These are phyloP conservation scores for Halictus ligatus DNA, from an alignment of 2,888 invertebrate genomes.

Conservation along the genomic window DNA sequence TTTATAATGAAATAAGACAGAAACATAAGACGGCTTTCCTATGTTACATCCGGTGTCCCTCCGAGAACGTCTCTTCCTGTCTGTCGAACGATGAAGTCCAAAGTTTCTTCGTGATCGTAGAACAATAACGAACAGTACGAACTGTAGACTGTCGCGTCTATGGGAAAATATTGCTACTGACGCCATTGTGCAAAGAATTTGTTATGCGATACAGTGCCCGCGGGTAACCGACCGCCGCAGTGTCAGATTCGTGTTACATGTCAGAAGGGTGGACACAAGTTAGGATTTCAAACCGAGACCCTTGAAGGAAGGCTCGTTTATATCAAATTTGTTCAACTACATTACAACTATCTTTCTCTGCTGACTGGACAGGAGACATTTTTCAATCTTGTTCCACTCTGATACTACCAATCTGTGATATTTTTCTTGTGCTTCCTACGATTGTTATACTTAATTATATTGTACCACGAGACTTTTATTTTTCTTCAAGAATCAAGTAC, in stretches of 20 bases:
- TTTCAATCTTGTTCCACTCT: background rate
- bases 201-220: conserved; percentile 73
- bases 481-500: background rate
- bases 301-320: conserved; percentile 11
- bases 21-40: conserved; percentile 84
- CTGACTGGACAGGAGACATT: background rate
- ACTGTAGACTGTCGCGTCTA: too few species aligned
- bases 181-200: conserved; percentile 71
- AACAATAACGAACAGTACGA: background rate
- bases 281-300: conserved; percentile 51
- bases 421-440: too few species aligned
- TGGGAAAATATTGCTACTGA: conserved; percentile 23
- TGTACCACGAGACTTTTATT: background rate
- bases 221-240: conserved; percentile 59
- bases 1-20: conserved; percentile 84
- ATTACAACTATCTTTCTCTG: background rate
- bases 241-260: conserved; percentile 69
- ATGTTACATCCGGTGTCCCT: conserved; percentile 68
- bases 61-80: conserved; percentile 2
- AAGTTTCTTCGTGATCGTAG: background rate
- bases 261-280: conserved; percentile 61
- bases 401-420: too few species aligned
- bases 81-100: background rate
- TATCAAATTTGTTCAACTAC: background rate
- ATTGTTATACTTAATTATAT: too few species aligned